Base-by-base conservation (phyloP, 2,113 vertebrate genomes). In the Steatornis caripensis region DNA sequence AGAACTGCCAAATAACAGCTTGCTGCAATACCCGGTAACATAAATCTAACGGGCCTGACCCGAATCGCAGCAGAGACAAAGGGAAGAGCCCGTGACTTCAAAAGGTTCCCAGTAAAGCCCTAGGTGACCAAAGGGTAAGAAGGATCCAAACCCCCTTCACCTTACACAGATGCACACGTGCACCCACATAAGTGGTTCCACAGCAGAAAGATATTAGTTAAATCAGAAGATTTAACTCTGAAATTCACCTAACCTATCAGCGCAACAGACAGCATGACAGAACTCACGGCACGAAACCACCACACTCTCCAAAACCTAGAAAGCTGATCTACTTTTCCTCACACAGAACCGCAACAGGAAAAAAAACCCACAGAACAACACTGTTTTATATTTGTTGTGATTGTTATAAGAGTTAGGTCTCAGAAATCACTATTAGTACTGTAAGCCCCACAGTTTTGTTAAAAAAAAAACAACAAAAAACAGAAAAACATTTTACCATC, bases 1-100 rank as follows among this genome's bases (percentile, higher is more conserved):
- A 81, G 82, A 89, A 32, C 90, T 94, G 91, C 91, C 96, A 93
- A 88, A 82, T 70, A 92, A 93, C 0, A 15, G 57, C 84, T 86
- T 89, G 78, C 87, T 88, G 32, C 39, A 72, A 70, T 94, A 84
- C 71, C 70, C 90, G 66, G 87, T 30, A 87, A 97, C 80, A 87
- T 95, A 95, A 97, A 97, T 87, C 90, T 85, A 70, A 89, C 1
- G 0, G 37, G 24, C n/a, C 81, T 88, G 87, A 93, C 88, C 81
- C 77, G 36, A 68, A 96, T 65, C 29, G 0, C 41, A 87, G 51
- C 64, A 77, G 30, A 95, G 83, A 94, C 87, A 86, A 88, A 86
- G n/a, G 36, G 94, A 95, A 92, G 90, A 94, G 32, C 54, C 45
- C 27, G 3, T 37, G 29, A 93, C 68, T 95, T 96, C 93, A 97